Conservation (phyloP, 2,888 invertebrate species). For the Torymus auratus region DNA sequence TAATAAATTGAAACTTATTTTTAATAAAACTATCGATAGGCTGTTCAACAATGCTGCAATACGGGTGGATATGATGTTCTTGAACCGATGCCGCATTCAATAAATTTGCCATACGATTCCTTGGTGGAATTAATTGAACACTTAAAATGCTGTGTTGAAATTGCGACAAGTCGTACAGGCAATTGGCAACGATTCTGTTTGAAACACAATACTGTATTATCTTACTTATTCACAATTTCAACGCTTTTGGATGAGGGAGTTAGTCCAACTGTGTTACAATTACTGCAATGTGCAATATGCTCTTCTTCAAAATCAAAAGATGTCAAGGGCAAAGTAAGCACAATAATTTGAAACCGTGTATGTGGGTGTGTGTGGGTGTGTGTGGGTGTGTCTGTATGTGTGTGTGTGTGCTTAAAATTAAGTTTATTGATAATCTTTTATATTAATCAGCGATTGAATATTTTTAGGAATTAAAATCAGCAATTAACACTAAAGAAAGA, state of each 20-base stretch:
- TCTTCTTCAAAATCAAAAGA: slow-evolving; percentile 75
- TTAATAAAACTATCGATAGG: slow-evolving; percentile 66
- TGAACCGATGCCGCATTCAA: slow-evolving; percentile 76
- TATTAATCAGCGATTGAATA: neutral
- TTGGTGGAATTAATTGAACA: slow-evolving; percentile 97
- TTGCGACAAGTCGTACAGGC: slow-evolving; percentile 91
- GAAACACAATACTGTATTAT: slow-evolving; percentile 85
- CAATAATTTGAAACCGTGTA: no score
- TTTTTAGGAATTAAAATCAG: slow-evolving; percentile 67
- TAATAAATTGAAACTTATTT: slow-evolving; percentile 9
- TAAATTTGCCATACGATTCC: slow-evolving; percentile 88
- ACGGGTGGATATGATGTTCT: slow-evolving; percentile 79
- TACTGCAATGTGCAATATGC: slow-evolving; percentile 93
- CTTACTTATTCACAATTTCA: slow-evolving; percentile 90
- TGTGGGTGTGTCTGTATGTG: no score
- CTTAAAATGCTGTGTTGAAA: slow-evolving; percentile 94
- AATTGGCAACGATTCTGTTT: slow-evolving; percentile 97
- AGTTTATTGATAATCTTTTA: no score
- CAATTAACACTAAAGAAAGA: slow-evolving; percentile 74
- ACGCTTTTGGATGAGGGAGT: slow-evolving; percentile 91
- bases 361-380: no score
- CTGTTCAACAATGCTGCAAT: slow-evolving; percentile 79
- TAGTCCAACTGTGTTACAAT: slow-evolving; percentile 92
- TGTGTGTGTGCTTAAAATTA: no score
- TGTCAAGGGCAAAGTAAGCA: slow-evolving; percentile 67